Percentiles rank a stretch among this genome's conserved stretches.
These are phyloP conservation scores for Scotopteryx bipunctaria DNA, from an alignment of 2,888 invertebrate genomes.

Conservation along the genomic window DNA sequence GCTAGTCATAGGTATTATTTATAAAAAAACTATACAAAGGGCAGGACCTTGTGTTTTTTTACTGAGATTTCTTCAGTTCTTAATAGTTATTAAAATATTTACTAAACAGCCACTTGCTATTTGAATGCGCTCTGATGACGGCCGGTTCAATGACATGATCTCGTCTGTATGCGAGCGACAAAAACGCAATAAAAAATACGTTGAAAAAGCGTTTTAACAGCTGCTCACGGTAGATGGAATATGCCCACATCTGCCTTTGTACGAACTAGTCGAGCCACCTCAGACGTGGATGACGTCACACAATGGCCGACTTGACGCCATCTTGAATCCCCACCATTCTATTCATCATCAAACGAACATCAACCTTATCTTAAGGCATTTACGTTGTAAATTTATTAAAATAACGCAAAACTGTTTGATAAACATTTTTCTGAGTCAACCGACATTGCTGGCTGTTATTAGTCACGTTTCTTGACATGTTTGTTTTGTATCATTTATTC, in stretches of 20 bases:
- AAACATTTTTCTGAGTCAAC: conserved; percentile 23
- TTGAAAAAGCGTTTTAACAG: conserved; percentile 10
- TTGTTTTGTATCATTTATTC: neutral
- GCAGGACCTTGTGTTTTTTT: neutral
- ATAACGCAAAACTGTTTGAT: neutral
- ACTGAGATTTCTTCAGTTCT: no score
- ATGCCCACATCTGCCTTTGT: conserved; percentile 13
- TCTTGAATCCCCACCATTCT: conserved; percentile 13
- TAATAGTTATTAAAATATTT: no score
- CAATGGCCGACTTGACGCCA: conserved; percentile 27
- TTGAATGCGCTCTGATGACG: no score
- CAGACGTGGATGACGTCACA: conserved; percentile 29
- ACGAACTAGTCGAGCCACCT: conserved; percentile 1
- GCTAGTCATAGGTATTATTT: conserved; percentile 10
- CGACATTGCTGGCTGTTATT: conserved; percentile 7
- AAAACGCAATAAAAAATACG: neutral
- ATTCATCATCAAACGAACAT: neutral
- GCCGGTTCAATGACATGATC: conserved; percentile 13
- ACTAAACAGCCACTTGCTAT: no score
- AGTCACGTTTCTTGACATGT: conserved; percentile 17
- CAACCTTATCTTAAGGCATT: neutral
- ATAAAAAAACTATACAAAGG: neutral
- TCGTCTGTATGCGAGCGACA: neutral
- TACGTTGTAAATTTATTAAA: neutral
- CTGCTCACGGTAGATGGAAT: conserved; percentile 1